Evolutionary conservation across 2,797 vertebrate species (phyloP).

Genomic region (Lagodon rhomboides): DNA sequence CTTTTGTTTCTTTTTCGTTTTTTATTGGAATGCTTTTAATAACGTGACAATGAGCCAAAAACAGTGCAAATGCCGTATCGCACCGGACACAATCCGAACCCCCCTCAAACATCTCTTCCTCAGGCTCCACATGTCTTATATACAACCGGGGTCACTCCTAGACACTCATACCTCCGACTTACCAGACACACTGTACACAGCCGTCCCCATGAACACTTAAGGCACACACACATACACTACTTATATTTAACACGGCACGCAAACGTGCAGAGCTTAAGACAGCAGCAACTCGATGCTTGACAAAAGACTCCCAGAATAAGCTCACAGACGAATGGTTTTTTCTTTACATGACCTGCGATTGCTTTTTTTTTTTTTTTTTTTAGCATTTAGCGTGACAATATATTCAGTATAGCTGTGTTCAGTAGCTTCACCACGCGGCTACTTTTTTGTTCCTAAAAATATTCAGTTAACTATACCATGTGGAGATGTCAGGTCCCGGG

Average conservation of each 20-base stretch:
- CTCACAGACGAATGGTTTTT: constrained; percentile 57
- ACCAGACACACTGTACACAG: constrained; percentile 57
- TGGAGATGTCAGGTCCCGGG: constrained; percentile 27
- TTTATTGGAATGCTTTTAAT: constrained; percentile 83
- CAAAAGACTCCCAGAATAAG: constrained; percentile 44
- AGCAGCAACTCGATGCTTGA: constrained; percentile 57
- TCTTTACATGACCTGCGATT: constrained; percentile 55
- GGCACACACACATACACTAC: constrained; percentile 69
- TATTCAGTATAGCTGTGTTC: constrained; percentile 38
- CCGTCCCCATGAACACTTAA: constrained; percentile 65
- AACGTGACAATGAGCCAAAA: constrained; percentile 74
- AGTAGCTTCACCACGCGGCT: constrained; percentile 47
- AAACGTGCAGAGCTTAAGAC: constrained; percentile 71
- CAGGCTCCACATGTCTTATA: constrained; percentile 56
- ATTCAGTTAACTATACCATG: constrained; percentile 35
- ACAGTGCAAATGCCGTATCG: constrained; percentile 71
- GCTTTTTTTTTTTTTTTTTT: constrained; percentile 19
- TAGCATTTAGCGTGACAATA: constrained; percentile 50
- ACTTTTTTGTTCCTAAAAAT: constrained; percentile 37
- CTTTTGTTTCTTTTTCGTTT: constrained; percentile 47
- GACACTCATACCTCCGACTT: constrained; percentile 50
- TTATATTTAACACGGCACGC: constrained; percentile 64
- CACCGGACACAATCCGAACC: constrained; percentile 47
- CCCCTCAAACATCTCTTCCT: constrained; percentile 45
- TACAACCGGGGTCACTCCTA: constrained; percentile 62